Base-by-base conservation (phyloP, 2,113 vertebrate species). In the Tapirus terrestris region DNA sequence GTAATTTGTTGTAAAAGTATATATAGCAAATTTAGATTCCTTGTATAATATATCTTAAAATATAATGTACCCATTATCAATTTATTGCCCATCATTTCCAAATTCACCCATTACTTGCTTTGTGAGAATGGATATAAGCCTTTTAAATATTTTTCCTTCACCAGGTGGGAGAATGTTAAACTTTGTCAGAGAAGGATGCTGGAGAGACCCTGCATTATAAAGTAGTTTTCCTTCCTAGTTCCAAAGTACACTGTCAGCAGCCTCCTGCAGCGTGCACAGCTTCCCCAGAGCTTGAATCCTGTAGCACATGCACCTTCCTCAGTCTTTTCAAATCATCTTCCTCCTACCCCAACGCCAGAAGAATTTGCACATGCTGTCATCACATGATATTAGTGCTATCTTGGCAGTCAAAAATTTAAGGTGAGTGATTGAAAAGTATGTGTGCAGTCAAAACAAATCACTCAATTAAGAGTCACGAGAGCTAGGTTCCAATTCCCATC, bases 361-460 rank as follows among this genome's bases (percentile, higher is more conserved):
- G 20, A 80, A 60, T 93, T 87, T 88, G 63, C 6, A n/a, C 33
- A 36, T 70, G 70, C 25, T 94, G 27, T 68, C 58, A 83, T 70
- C 27, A 83, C 23, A 21, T 92, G 70, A 84, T 77, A 89, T 51
- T 60, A 84, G 9, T 89, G n/a, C 61, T n/a, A 9, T 84, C 77
- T 83, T 84, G 45, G 36, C 39, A 92, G 36, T 48, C 58, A 75
- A 56, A 91, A 91, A 79, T 88, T 87, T 84, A 82, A 88, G 36
- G 6, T 58, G 63, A 72, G 43, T 94, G n/a, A 81, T 29, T 91
- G 81, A 94, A 76, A 94, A 84, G 33, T 65, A 10, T 70, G 31
- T 72, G 31, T 94, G 31, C 36, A 79, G 65, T 92, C 92, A 84
- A 94, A 97, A 88, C 31, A 92, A 88, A 96, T 67, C 63, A 84